Conservation (phyloP, 2,888 invertebrate species). For the Pseudeuparius sepicola region DNA sequence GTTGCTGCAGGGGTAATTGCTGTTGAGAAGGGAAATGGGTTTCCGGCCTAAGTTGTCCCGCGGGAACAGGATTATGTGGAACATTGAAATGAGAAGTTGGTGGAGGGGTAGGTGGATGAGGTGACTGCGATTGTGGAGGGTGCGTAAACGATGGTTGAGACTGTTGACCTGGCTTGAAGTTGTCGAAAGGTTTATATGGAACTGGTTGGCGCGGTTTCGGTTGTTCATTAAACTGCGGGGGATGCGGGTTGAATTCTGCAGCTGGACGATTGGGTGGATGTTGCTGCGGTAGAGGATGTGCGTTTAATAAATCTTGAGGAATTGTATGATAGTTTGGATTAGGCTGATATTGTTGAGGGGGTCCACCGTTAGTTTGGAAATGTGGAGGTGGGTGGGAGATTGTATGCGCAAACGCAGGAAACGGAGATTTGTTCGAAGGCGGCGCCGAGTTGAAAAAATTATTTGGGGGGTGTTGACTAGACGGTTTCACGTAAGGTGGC, state of each 20-base stretch:
- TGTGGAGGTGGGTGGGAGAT: conserved; percentile 14
- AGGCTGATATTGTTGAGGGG: conserved; percentile 33
- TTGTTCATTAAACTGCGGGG: conserved; percentile 26
- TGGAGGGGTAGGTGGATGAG: conserved; percentile 30
- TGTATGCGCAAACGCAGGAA: too few relatives aligned
- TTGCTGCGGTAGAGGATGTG: conserved; percentile 17
- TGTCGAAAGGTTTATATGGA: conserved; percentile 33
- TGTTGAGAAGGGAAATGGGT: conserved; percentile 39
- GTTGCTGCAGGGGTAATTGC: conserved; percentile 26
- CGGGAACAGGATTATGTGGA: background rate
- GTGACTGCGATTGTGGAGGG: conserved; percentile 39
- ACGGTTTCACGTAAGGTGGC: too few relatives aligned
- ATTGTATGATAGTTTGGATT: conserved; percentile 22
- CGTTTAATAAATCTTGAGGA: too few relatives aligned
- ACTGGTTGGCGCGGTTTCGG: conserved; percentile 32
- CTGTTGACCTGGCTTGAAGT: conserved; percentile 19
- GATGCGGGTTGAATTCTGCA: conserved; percentile 22
- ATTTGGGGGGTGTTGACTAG: too few relatives aligned
- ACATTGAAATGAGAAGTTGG: conserved; percentile 18
- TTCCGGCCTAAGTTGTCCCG: conserved; percentile 39
- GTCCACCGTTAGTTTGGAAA: conserved; percentile 19
- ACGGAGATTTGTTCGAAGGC: too few relatives aligned
- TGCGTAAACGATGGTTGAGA: conserved; percentile 25
- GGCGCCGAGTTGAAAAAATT: too few relatives aligned
- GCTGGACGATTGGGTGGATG: conserved; percentile 21